A percentile compares a stretch with the other conserved stretches of the same genome.
Evolutionary conservation across 1,140 invertebrate species (phyloP).

Genomic region (Drosophila mojavensis): DNA sequence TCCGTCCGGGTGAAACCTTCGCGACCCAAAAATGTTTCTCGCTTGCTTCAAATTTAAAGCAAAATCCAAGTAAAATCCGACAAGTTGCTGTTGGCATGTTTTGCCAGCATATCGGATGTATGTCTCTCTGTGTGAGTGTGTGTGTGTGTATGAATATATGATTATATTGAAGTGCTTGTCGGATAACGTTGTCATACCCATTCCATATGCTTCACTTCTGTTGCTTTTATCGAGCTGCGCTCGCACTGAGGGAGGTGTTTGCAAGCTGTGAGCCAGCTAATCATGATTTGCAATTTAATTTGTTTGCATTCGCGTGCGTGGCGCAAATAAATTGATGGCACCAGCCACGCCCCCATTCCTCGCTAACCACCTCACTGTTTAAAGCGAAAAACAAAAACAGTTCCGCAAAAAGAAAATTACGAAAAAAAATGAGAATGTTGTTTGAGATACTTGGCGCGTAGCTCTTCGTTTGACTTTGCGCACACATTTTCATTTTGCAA

Average conservation of each 20-base stretch:
- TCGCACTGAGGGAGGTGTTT: not conserved
- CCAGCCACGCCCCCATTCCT: constrained; percentile 30
- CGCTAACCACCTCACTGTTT: constrained; percentile 17
- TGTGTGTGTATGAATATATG: constrained; percentile 22
- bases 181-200: not conserved
- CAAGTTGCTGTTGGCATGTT: not conserved
- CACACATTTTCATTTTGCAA: constrained; percentile 63
- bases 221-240: constrained; percentile 2
- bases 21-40: not conserved
- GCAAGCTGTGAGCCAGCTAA: constrained; percentile 57
- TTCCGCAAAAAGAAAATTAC: not conserved
- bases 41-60: constrained; percentile 24
- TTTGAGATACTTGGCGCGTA: constrained; percentile 25
- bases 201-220: constrained; percentile 29
- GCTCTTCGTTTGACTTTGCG: constrained; percentile 26
- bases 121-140: not conserved
- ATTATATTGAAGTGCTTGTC: constrained; percentile 37
- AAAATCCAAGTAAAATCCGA: constrained; percentile 11
- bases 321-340: constrained; percentile 75
- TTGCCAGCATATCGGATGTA: too few species aligned
- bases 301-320: constrained; percentile 75
- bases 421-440: constrained; percentile 5
- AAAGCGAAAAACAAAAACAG: constrained; percentile 26
- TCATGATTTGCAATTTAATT: constrained; percentile 81
- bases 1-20: not conserved